phyloP scores from a whole-genome alignment of 1,140 invertebrate species.

The Mactra quadrangularis region DNA sequence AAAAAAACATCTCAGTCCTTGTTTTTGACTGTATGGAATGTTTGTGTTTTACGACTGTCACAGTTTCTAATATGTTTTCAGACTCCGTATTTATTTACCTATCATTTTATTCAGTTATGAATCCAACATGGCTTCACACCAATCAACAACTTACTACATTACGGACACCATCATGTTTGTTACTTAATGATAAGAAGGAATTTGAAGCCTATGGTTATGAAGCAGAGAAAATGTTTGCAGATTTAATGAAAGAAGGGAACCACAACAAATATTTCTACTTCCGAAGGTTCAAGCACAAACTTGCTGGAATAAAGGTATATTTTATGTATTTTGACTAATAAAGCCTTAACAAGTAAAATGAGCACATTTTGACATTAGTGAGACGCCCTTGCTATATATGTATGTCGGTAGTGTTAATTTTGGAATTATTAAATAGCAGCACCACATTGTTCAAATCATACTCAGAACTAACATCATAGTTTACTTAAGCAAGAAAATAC shows the following conservation, averaged over 20 bases:
- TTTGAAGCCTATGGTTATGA: constrained; percentile 59
- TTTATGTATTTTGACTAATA: background rate
- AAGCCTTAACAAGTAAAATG: background rate
- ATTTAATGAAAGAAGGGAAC: constrained; percentile 30
- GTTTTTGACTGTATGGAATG: too few relatives aligned
- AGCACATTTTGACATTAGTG: background rate
- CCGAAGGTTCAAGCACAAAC: constrained; percentile 32
- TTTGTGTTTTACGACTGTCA: too few relatives aligned
- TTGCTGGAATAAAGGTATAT: constrained; percentile 37
- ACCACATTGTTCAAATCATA: too few relatives aligned
- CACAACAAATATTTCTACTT: constrained; percentile 45
- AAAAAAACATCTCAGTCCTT: too few relatives aligned
- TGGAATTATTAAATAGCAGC: too few relatives aligned
- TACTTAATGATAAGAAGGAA: constrained; percentile 56
- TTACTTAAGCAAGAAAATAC: too few relatives aligned
- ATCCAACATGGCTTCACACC: constrained; percentile 39
- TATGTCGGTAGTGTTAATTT: too few relatives aligned
- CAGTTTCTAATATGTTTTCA: too few relatives aligned
- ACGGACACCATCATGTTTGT: constrained; percentile 44
- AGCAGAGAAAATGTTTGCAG: constrained; percentile 33
- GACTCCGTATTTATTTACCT: too few relatives aligned
- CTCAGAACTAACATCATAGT: too few relatives aligned
- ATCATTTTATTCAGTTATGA: constrained; percentile 46
- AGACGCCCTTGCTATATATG: too few relatives aligned
- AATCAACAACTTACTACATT: constrained; percentile 14